phyloP scores from a whole-genome alignment of 1,140 invertebrate species.

The Phymastichus coffea region DNA sequence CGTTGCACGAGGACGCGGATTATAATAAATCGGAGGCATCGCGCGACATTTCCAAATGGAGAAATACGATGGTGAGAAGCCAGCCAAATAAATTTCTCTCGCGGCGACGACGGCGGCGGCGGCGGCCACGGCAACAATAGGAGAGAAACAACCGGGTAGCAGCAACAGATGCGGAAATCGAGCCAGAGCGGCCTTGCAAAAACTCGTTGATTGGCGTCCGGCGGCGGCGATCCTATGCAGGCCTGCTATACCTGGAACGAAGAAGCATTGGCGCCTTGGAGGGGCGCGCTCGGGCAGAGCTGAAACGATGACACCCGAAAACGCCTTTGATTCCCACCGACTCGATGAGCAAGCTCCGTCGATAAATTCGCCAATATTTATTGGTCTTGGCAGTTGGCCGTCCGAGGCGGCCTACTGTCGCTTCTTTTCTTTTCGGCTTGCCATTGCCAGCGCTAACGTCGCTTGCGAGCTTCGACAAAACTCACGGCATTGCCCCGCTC shows the following conservation, averaged over 20 bases:
- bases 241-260: constrained; percentile 37
- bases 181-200: constrained; percentile 32
- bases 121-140: background rate
- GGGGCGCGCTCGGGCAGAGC: constrained; percentile 29
- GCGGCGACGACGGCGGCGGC: background rate
- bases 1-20: no score
- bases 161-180: constrained; percentile 28
- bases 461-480: no score
- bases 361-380: constrained; percentile 48
- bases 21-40: no score
- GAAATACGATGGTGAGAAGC: background rate
- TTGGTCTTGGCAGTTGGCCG: constrained; percentile 36
- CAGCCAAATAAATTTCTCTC: constrained; percentile 19
- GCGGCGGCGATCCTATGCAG: constrained; percentile 36
- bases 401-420: no score
- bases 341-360: constrained; percentile 30
- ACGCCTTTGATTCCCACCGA: constrained; percentile 47
- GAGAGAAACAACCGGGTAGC: background rate
- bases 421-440: no score
- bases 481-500: no score
- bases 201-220: constrained; percentile 48
- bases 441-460: no score
- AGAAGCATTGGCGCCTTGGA: constrained; percentile 33
- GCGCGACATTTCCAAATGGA: constrained; percentile 11
- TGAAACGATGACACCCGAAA: constrained; percentile 43